Percentiles rank a stretch among this genome's conserved stretches.
Evolutionary conservation across 2,797 vertebrate species (phyloP).

Genomic region (Lagorchestes hirsutus): DNA sequence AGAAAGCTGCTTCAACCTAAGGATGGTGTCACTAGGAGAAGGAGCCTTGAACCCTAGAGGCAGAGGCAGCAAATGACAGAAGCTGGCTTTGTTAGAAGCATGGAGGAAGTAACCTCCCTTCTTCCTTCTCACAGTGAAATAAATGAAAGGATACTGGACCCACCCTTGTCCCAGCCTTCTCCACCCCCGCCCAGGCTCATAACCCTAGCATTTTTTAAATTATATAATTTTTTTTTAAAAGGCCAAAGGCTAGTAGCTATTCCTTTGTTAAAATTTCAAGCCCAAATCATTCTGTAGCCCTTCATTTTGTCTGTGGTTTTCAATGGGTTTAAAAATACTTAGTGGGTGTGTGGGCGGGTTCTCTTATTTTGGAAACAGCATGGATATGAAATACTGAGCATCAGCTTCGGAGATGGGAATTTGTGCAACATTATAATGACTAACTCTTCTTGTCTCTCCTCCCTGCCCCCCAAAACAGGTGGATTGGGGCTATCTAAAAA

Average conservation of each 20-base stretch:
- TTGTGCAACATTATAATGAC: slow-evolving; percentile 65
- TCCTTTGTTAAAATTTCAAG: slow-evolving; percentile 36
- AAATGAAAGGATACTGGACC: neutral
- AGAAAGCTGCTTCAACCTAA: neutral
- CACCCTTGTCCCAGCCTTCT: neutral
- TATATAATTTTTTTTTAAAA: neutral
- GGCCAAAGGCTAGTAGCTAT: neutral
- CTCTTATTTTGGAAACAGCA: slow-evolving; percentile 75
- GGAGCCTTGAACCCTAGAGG: neutral
- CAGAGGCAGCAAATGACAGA: neutral
- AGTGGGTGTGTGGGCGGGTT: slow-evolving; percentile 76
- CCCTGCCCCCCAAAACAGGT: neutral
- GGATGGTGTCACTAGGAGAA: neutral
- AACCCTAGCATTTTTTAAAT: neutral
- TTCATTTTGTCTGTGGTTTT: slow-evolving; percentile 76
- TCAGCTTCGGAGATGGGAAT: slow-evolving; percentile 67
- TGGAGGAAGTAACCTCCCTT: neutral
- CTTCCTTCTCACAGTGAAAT: neutral
- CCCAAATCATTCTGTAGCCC: slow-evolving; percentile 68
- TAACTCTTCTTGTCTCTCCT: slow-evolving; percentile 42
- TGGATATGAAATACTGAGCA: slow-evolving; percentile 75
- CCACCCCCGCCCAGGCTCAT: neutral
- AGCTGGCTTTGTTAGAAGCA: neutral
- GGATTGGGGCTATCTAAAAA: slow-evolving; percentile 61
- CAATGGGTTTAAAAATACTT: slow-evolving; percentile 78